Percentiles rank a stretch among this genome's conserved stretches.
phyloP scores from a whole-genome alignment of 2,113 vertebrate genomes.

The Prochilodus magdalenae region DNA sequence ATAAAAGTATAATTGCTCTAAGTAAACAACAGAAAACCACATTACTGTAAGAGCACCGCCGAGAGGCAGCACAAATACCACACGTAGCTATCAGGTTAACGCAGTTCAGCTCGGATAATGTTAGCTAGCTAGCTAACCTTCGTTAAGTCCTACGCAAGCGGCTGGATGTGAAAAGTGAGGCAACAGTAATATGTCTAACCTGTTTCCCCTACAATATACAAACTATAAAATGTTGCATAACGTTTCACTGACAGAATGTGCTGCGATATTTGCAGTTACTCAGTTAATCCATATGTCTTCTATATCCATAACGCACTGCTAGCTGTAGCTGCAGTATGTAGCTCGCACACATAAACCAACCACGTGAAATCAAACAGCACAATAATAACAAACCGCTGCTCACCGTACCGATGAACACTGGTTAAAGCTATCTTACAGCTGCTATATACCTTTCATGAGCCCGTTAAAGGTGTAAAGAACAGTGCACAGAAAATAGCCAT shows the following conservation, averaged over 20 bases:
- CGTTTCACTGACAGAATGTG: too few relatives aligned
- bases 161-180: not conserved
- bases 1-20: too few relatives aligned
- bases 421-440: not conserved
- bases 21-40: too few relatives aligned
- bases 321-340: not conserved
- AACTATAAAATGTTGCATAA: not conserved
- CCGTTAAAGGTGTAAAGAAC: not conserved
- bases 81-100: not conserved
- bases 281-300: not conserved
- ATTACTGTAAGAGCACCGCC: too few relatives aligned
- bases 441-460: not conserved
- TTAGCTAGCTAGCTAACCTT: not conserved
- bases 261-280: too few relatives aligned
- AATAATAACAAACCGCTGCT: not conserved
- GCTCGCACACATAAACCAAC: not conserved
- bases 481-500: slow-evolving; percentile 2
- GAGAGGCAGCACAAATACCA: too few relatives aligned
- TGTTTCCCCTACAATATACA: not conserved
- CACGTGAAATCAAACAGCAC: not conserved
- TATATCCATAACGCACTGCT: not conserved
- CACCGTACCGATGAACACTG: not conserved
- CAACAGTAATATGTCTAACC: not conserved
- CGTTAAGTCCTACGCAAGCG: not conserved
- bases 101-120: not conserved